These are phyloP conservation scores for Sesia apiformis DNA, from an alignment of 2,888 invertebrate genomes.

Conservation along the genomic window DNA sequence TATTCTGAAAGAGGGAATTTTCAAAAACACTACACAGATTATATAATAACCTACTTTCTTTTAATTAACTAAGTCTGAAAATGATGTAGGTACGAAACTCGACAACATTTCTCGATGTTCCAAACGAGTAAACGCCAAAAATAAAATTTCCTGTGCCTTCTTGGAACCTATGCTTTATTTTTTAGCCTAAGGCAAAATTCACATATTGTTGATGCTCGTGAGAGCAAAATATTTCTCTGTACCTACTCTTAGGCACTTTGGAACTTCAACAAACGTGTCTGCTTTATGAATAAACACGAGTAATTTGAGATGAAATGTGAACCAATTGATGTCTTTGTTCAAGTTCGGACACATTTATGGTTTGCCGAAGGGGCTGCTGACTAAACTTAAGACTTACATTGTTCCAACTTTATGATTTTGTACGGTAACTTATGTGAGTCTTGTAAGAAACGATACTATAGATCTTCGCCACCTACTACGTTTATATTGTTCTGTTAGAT, in stretches of 20 bases:
- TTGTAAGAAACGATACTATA: neutral
- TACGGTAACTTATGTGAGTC: neutral
- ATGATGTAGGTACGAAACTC: no score
- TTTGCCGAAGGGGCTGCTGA: slow-evolving; percentile 50
- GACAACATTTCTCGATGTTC: no score
- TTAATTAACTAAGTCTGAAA: no score
- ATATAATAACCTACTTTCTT: no score
- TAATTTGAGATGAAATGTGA: slow-evolving; percentile 69
- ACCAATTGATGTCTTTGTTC: slow-evolving; percentile 70
- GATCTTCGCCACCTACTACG: neutral
- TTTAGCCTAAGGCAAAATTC: no score
- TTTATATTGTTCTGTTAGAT: no score
- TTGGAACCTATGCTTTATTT: no score
- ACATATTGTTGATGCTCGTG: slow-evolving; percentile 10
- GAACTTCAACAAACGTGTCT: slow-evolving; percentile 17
- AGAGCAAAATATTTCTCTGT: slow-evolving; percentile 21
- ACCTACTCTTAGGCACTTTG: slow-evolving; percentile 12
- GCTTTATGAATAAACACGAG: slow-evolving; percentile 42
- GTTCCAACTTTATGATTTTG: slow-evolving; percentile 17
- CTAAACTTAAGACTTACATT: slow-evolving; percentile 46
- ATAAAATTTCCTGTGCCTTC: no score
- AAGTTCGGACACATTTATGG: slow-evolving; percentile 44
- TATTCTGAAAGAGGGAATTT: no score
- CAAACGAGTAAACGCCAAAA: slow-evolving; percentile 13
- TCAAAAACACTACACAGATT: no score